A percentile compares a stretch with the other conserved stretches of the same genome.
Conservation (phyloP, 2,888 invertebrate species). For the Amblyjoppa fuscipennis region DNA sequence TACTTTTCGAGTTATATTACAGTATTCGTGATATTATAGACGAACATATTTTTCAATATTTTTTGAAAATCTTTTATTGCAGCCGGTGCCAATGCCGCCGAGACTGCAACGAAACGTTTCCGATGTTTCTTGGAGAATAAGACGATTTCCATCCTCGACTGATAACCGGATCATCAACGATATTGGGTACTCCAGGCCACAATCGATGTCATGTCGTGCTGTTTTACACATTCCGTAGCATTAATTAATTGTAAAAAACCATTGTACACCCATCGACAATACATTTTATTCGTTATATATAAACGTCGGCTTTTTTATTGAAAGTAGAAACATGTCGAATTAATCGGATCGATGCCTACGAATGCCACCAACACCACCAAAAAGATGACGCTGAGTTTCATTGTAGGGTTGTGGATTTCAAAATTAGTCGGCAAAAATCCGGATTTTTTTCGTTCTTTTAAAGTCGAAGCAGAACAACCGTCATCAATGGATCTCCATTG, state of each 20-base stretch:
- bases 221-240: neutral
- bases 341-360: too few relatives aligned
- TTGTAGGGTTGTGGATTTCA: too few relatives aligned
- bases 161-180: slow-evolving; percentile 5
- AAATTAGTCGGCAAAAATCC: too few relatives aligned
- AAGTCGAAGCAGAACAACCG: too few relatives aligned
- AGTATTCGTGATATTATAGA: neutral
- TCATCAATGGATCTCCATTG: too few relatives aligned
- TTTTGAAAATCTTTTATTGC: neutral
- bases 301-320: slow-evolving; percentile 6
- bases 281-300: slow-evolving; percentile 3
- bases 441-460: too few relatives aligned
- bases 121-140: slow-evolving; percentile 67
- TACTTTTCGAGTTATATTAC: neutral
- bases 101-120: slow-evolving; percentile 63
- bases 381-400: too few relatives aligned
- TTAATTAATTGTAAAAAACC: neutral
- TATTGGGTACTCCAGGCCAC: slow-evolving; percentile 1
- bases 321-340: neutral
- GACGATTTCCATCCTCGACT: slow-evolving; percentile 25
- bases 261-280: slow-evolving; percentile 1
- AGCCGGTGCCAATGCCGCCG: slow-evolving; percentile 65
- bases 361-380: too few relatives aligned
- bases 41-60: slow-evolving; percentile 1
- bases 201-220: too few relatives aligned